Conservation (phyloP, 1,140 invertebrate species). For the Druon quercuslanigerum region DNA sequence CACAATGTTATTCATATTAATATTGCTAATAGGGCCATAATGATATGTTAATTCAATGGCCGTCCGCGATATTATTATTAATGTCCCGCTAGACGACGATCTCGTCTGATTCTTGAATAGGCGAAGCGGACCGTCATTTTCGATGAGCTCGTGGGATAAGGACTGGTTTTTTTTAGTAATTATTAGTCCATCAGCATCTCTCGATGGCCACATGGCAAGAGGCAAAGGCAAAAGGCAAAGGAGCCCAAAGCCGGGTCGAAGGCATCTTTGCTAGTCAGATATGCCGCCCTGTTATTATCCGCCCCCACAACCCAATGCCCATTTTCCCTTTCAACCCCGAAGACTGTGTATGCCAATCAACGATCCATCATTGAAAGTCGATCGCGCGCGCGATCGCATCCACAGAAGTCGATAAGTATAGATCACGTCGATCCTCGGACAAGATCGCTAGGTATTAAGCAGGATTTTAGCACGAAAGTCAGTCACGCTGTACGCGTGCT, state of each 20-base stretch:
- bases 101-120: conserved; percentile 15
- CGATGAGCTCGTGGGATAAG: conserved; percentile 33
- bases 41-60: conserved; percentile 43
- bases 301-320: conserved; percentile 67
- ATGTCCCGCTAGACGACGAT: conserved; percentile 31
- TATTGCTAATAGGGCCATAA: conserved; percentile 35
- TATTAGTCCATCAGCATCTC: conserved; percentile 71
- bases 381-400: conserved; percentile 52
- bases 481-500: conserved; percentile 53
- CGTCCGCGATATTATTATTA: conserved; percentile 26
- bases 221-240: conserved; percentile 46
- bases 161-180: conserved; percentile 63
- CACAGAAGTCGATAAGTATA: conserved; percentile 70
- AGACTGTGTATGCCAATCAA: conserved; percentile 69
- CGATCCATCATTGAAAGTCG: conserved; percentile 70
- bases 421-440: conserved; percentile 60
- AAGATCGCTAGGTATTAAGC: conserved; percentile 58
- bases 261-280: conserved; percentile 46
- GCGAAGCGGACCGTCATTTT: conserved; percentile 35
- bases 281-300: conserved; percentile 75
- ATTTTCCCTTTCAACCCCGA: conserved; percentile 72
- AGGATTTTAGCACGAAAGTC: conserved; percentile 54
- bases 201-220: conserved; percentile 72
- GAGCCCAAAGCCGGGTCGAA: conserved; percentile 43
- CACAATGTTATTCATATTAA: conserved; percentile 18